Evolutionary conservation across 2,113 vertebrate genomes (phyloP).

Genomic region (Pteropus alecto): DNA sequence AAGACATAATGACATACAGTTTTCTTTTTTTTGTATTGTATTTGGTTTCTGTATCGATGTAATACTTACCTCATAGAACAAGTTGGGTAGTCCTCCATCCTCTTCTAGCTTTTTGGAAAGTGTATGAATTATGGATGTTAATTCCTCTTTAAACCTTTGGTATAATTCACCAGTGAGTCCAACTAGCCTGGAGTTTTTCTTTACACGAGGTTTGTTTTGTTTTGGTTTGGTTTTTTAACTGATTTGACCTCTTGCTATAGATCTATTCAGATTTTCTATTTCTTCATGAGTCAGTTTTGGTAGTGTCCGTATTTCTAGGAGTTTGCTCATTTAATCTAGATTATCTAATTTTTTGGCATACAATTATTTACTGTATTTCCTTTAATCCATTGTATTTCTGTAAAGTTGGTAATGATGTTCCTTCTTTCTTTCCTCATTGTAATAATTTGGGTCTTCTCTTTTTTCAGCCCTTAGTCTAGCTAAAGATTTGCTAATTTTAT

Average conservation of each 20-base stretch:
- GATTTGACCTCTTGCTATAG: not conserved
- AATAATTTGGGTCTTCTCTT: not conserved
- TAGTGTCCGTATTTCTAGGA: not conserved
- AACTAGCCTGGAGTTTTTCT: not conserved
- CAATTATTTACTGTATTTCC: not conserved
- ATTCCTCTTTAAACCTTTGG: not conserved
- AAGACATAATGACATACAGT: not conserved
- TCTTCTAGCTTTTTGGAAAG: not conserved
- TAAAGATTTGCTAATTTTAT: not conserved
- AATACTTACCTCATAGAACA: not conserved
- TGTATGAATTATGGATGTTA: not conserved
- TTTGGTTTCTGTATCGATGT: not conserved
- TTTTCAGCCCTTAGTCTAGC: not conserved
- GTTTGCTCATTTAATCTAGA: not conserved
- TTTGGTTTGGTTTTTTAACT: not conserved
- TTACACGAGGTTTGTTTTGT: not conserved
- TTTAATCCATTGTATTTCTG: not conserved
- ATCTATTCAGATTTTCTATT: not conserved
- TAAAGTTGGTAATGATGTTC: not conserved
- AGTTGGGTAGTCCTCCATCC: not conserved
- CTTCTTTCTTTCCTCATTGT: not conserved
- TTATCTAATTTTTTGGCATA: not conserved
- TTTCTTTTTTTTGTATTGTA: not conserved
- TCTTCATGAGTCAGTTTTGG: not conserved
- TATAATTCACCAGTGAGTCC: not conserved